Base-by-base conservation (phyloP, 2,797 vertebrate species). In the Sebastes oblongus region DNA sequence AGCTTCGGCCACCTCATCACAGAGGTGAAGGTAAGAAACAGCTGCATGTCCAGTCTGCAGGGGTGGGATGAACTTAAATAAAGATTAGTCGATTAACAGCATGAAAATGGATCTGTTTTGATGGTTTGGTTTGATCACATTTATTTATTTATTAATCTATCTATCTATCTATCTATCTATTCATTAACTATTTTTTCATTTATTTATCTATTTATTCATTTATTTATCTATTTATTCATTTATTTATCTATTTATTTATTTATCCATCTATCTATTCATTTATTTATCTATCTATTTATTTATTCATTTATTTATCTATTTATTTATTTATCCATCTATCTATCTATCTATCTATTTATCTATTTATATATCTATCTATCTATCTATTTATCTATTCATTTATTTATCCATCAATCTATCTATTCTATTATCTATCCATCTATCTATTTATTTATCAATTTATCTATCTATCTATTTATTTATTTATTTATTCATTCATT, bases 1-100 rank as follows among this genome's bases (percentile, higher is more conserved):
- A 95, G 95, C 46, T 93, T 94, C 46, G 94, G 94, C 24, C 94
- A 94, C 72, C 78, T 96, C 68, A 76, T 94, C 20, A 92, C 91
- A 20, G 93, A 95, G 82, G 93, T 93, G 30, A 94, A 94, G 93
- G 94, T 95, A 88, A 73, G 91, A 67, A 66, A 0, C 42, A 5
- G 16, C 0, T 68, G n/a, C 25, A 56, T 27, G 50, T 30, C 1
- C 3, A 5, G 22, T 7, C 12, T 77, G 29, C 8, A 66, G 24
- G 6, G 6, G 3, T 16, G 14, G 25, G 25, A 4, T 5, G 13
- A 6, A 18, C 18, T 12, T 4, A 42, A 56, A 56, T 2, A 39
- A 11, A 18, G 1, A 54, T 6, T 3, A 29, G 25, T 8, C 11
- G 5, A 30, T 24, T 18, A 13, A 29, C 3, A 13, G 24, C 11